Conservation (phyloP, 2,888 invertebrate genomes). For the Sphaerophoria taeniata region DNA sequence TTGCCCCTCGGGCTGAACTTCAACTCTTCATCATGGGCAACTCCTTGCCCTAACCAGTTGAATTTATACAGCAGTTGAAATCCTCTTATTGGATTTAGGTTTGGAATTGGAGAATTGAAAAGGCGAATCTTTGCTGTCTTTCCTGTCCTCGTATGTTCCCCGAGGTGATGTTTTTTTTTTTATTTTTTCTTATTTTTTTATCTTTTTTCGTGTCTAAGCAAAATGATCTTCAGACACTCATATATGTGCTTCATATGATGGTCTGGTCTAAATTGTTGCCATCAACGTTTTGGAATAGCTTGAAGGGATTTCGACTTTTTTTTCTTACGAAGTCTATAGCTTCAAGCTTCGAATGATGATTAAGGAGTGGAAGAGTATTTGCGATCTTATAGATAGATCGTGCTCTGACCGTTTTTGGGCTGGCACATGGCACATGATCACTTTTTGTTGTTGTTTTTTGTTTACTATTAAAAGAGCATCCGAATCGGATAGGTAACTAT, state of each 20-base stretch:
- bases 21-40: slow-evolving; percentile 59
- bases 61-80: no score
- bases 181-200: slow-evolving; percentile 1
- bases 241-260: slow-evolving; percentile 29
- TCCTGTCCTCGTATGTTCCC: slow-evolving; percentile 39
- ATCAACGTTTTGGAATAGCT: slow-evolving; percentile 49
- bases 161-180: slow-evolving; percentile 52
- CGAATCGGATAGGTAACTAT: no score
- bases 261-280: slow-evolving; percentile 57
- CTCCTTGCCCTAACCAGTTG: no score
- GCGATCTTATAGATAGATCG: slow-evolving; percentile 59
- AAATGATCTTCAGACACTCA: slow-evolving; percentile 17
- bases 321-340: slow-evolving; percentile 13
- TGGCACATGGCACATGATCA: slow-evolving; percentile 67
- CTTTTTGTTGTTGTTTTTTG: slow-evolving; percentile 11
- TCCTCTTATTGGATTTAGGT: slow-evolving; percentile 21
- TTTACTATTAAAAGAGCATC: no score
- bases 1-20: slow-evolving; percentile 56
- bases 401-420: slow-evolving; percentile 66
- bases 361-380: slow-evolving; percentile 39
- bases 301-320: slow-evolving; percentile 8
- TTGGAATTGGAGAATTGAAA: slow-evolving; percentile 4
- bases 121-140: slow-evolving; percentile 22
- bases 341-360: slow-evolving; percentile 52
- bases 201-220: background rate